Percentiles rank a stretch among this genome's conserved stretches.
Conservation (phyloP, 2,888 invertebrate species). For the Glomeris marginata region DNA sequence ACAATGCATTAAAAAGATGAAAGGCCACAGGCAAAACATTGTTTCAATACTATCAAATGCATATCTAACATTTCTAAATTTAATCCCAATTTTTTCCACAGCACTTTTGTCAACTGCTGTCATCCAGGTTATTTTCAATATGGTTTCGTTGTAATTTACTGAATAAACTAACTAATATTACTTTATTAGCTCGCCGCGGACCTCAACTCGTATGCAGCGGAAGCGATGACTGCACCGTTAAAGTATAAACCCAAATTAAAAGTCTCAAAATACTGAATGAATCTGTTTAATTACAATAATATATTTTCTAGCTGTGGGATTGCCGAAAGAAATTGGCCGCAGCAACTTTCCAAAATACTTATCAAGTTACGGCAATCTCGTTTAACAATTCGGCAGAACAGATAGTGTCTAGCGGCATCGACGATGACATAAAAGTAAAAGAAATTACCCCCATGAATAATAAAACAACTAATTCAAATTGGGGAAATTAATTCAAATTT, state of each 20-base stretch:
- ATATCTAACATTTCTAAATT: no score
- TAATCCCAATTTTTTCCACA: no score
- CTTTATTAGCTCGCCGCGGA: constrained; percentile 53
- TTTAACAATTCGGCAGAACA: constrained; percentile 95
- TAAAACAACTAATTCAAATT: constrained; percentile 1
- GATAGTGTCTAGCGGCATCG: constrained; percentile 86
- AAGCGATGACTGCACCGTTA: constrained; percentile 85
- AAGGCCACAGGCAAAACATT: constrained; percentile 40
- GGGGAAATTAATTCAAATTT: not conserved
- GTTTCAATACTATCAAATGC: no score
- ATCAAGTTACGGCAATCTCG: constrained; percentile 59
- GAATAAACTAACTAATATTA: no score
- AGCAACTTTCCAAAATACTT: constrained; percentile 36
- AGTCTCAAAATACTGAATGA: not conserved
- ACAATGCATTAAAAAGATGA: constrained; percentile 71
- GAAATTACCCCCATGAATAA: not conserved
- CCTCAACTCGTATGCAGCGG: constrained; percentile 82
- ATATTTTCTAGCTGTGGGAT: constrained; percentile 46
- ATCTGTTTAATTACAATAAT: not conserved
- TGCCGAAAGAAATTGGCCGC: constrained; percentile 68
- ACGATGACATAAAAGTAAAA: constrained; percentile 76
- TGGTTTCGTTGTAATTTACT: no score
- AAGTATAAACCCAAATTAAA: constrained; percentile 42
- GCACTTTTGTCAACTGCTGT: constrained; percentile 43
- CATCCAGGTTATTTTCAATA: constrained; percentile 27